Evolutionary conservation across 1,140 invertebrate genomes (phyloP).

Genomic region (Araneus ventricosus): DNA sequence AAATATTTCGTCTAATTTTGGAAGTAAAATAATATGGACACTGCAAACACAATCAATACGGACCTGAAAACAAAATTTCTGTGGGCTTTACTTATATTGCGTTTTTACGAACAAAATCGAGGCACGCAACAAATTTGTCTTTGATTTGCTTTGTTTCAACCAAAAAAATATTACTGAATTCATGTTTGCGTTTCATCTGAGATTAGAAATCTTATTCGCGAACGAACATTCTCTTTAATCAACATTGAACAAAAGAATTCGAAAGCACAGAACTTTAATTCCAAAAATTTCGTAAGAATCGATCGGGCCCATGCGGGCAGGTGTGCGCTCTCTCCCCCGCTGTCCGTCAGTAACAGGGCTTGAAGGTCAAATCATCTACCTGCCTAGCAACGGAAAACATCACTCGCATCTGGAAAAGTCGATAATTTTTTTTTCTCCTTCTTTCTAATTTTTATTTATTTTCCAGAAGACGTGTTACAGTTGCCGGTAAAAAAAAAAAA

Average conservation of each 20-base stretch:
- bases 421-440: background rate
- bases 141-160: too few species aligned
- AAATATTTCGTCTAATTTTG: too few species aligned
- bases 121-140: too few species aligned
- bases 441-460: constrained; percentile 1
- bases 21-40: too few species aligned
- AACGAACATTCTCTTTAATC: background rate
- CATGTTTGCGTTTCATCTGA: too few species aligned
- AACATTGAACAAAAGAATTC: background rate
- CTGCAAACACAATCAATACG: too few species aligned
- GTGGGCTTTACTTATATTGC: too few species aligned
- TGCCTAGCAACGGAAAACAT: constrained; percentile 65
- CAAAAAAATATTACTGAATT: too few species aligned
- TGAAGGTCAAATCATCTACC: constrained; percentile 73
- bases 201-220: background rate
- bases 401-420: constrained; percentile 55
- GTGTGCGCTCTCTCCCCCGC: background rate
- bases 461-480: background rate
- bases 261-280: background rate
- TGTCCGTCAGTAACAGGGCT: background rate
- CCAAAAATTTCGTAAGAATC: background rate
- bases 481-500: background rate
- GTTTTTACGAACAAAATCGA: too few species aligned
- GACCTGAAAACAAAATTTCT: too few species aligned
- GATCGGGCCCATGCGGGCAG: constrained; percentile 37